Conservation (phyloP, 2,797 vertebrate genomes). For the Notolepis coatsorum region DNA sequence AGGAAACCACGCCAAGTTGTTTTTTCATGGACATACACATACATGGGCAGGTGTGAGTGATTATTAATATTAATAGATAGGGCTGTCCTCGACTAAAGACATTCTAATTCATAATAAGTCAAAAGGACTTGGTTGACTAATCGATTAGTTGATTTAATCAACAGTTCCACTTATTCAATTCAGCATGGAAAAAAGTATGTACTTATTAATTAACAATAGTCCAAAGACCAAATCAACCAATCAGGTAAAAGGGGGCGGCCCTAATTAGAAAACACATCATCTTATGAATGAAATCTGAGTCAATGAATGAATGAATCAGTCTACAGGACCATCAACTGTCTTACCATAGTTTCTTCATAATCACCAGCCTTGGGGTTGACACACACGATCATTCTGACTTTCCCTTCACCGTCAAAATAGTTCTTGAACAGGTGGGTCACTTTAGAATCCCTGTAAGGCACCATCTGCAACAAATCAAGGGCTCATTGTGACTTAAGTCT, state of each 20-base stretch:
- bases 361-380: constrained; percentile 97
- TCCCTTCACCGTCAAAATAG: constrained; percentile 98
- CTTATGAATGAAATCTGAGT: too few relatives aligned
- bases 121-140: too few relatives aligned
- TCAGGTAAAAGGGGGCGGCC: too few relatives aligned
- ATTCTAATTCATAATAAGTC: too few relatives aligned
- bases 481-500: not conserved
- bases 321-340: not conserved
- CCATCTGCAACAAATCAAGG: constrained; percentile 86
- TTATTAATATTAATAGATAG: not conserved
- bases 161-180: too few relatives aligned
- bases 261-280: too few relatives aligned
- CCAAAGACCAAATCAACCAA: not conserved
- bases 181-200: too few relatives aligned
- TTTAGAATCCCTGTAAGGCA: constrained; percentile 97
- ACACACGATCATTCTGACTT: constrained; percentile 96
- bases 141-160: too few relatives aligned
- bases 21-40: not conserved
- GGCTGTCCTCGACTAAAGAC: too few relatives aligned
- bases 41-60: not conserved
- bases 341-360: constrained; percentile 96
- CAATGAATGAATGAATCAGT: not conserved
- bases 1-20: not conserved
- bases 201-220: not conserved
- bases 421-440: constrained; percentile 98